A percentile compares a stretch with the other conserved stretches of the same genome.
Conservation (phyloP, 35 echinoderm and acorn worm species). For the Holothuria glaberrima region DNA sequence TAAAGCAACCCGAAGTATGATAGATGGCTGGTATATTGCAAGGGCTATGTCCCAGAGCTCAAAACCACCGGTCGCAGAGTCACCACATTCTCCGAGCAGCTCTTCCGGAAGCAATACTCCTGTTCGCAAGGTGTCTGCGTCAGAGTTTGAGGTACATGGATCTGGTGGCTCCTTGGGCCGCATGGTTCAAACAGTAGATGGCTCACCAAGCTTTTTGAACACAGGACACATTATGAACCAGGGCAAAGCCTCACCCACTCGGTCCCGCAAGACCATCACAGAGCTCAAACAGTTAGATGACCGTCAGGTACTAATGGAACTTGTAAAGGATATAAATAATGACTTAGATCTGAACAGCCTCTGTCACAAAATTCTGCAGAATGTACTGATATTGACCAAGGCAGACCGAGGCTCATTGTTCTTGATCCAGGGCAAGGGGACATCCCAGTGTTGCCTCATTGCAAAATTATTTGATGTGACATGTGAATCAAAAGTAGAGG, state of each 20-base stretch:
- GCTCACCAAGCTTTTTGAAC: conserved; percentile 93
- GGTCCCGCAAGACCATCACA: conserved; percentile 87
- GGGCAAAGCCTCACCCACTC: conserved; percentile 84
- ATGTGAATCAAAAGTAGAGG: conserved; percentile 91
- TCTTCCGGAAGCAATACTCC: conserved; percentile 99
- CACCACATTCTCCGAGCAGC: conserved; percentile 85
- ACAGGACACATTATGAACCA: conserved; percentile 73
- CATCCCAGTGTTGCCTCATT: conserved; percentile 85
- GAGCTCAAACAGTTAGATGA: conserved; percentile 96
- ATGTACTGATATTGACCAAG: conserved; percentile 95
- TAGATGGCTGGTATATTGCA: conserved; percentile 99
- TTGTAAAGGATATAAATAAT: conserved; percentile 99
- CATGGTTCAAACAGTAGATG: conserved; percentile 98
- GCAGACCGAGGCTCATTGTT: conserved; percentile 96
- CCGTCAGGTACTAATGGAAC: conserved; percentile 89
- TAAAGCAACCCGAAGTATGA: conserved; percentile 96
- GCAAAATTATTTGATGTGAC: conserved; percentile 97
- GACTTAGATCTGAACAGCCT: conserved; percentile 91
- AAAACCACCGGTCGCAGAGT: conserved; percentile 84
- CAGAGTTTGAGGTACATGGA: conserved; percentile 96
- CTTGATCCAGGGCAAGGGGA: conserved; percentile 93
- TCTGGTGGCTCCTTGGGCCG: conserved; percentile 87
- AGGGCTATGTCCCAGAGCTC: conserved; percentile 90
- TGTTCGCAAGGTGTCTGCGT: conserved; percentile 96
- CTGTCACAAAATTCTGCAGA: conserved; percentile 99